Evolutionary conservation across 1,140 invertebrate species (phyloP), one percentile per base, ranked within the genome.

Genomic region (Trialeurodes vaporariorum): DNA sequence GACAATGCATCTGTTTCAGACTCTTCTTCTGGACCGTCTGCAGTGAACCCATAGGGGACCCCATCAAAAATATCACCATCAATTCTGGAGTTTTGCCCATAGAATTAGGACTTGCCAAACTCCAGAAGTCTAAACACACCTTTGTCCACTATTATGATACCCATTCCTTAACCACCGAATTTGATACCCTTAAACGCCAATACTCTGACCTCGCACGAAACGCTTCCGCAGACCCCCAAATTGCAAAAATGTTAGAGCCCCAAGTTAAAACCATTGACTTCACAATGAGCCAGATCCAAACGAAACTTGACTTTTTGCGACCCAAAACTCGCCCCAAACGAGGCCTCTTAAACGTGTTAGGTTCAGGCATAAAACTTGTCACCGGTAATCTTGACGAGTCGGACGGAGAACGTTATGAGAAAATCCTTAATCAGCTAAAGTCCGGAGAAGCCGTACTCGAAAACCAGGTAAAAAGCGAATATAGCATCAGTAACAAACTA

Each of bases 31-130:
- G 25, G 25, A n/a, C 34, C 63, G 2, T 25, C 23, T 61, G 2
- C 61, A 61, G 2, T 25, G 25, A 5, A 61, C 13, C 23, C 9
- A 24, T 24, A 13, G n/a, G n/a, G n/a, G n/a, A n/a, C n/a, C n/a
- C n/a, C n/a, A n/a, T n/a, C n/a, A 61, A 2, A 61, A 64, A 64
- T n/a, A 64, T 64, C n/a, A 64, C 63, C n/a, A 13, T 21, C 13
- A 64, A 64, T 22, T 27, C 63, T 5, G 63, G 63, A 9, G 11
- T 64, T 9, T 27, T 64, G 9, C 63, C 25, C 13, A 64, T 64
- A 2, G 34, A 25, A 25, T 27, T 64, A 25, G 63, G 63, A 13
- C 13, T 27, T 11, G 63, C 63, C 9, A 64, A 64, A 64, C 24
- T 64, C 11, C 21, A 64, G 34, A 23, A 22, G 9, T 27, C 63